phyloP scores from a whole-genome alignment of 2,888 invertebrate genomes.

The Acrobasis consociella region DNA sequence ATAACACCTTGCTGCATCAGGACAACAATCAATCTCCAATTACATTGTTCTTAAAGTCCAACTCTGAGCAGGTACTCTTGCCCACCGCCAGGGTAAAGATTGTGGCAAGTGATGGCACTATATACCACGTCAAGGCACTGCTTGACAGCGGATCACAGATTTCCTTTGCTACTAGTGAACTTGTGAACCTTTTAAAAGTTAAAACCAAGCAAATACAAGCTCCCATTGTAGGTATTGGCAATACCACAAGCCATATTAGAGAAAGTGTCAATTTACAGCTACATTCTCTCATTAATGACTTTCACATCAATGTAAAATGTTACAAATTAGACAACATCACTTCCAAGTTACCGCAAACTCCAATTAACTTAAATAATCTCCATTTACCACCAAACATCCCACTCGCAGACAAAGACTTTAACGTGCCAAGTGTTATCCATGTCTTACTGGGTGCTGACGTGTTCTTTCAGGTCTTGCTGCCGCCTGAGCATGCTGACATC shows the following conservation, averaged over 20 bases:
- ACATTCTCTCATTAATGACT: slow-evolving; percentile 11
- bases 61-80: slow-evolving; percentile 18
- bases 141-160: slow-evolving; percentile 24
- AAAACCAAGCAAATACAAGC: slow-evolving; percentile 1
- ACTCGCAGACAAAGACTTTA: slow-evolving; percentile 14
- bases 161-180: slow-evolving; percentile 18
- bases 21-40: slow-evolving; percentile 11
- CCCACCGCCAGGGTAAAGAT: slow-evolving; percentile 26
- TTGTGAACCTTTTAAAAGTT: background rate
- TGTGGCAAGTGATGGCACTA: background rate
- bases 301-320: slow-evolving; percentile 13
- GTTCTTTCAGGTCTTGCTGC: slow-evolving; percentile 23
- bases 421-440: slow-evolving; percentile 18
- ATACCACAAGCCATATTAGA: background rate
- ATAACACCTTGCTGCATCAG: slow-evolving; percentile 14
- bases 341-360: slow-evolving; percentile 24
- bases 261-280: slow-evolving; percentile 5
- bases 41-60: slow-evolving; percentile 15
- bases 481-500: background rate
- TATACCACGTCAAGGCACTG: slow-evolving; percentile 24
- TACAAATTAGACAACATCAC: slow-evolving; percentile 13
- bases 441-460: slow-evolving; percentile 27
- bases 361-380: slow-evolving; percentile 13
- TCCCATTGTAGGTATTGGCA: background rate
- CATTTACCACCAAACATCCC: background rate